Evolutionary conservation across 2,888 invertebrate genomes (phyloP), one percentile per base, ranked within the genome.

Genomic region (Nomada lathburiana): DNA sequence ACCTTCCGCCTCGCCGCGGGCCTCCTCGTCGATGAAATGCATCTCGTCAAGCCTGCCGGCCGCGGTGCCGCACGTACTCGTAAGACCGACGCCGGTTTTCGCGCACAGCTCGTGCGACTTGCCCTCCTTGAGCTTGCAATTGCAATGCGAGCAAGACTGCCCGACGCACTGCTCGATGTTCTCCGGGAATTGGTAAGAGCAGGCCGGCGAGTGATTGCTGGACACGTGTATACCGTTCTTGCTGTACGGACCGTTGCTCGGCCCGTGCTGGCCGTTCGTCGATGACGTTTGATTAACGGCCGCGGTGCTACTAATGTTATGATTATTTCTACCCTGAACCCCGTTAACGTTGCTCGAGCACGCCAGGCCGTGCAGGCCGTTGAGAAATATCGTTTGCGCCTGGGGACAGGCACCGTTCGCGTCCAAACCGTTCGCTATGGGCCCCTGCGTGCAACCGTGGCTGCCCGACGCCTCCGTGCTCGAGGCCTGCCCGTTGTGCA

Each of bases 21-120:
- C 93, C 89, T 96, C 96, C 88, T 97, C 97, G 87, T 97, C 97
- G 76, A 97, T 97, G 90, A 95, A 96, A 82, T 95, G 95, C 78
- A 96, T 94, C 77, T 96, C 96, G 50, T 96, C 96, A 50, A 94
- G 94, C 84, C 95, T 95, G 3, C 86, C 81, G 1, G 23, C 23
- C 76, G 88, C 87, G 0, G 88, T 18, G 16, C 52, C 55, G 13
- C 69, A 81, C 9, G 52, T 29, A 2, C 36, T 47, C 29, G 63
- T 88, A 20, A 83, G 83, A 60, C 81, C 87, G 1, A 85, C 73
- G 71, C 83, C 89, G 16, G 86, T 78, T 70, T 92, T 92, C 1
- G 87, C 89, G 47, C 86, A 90, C 47, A 88, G 87, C 0, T 89
- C 87, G 18, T 86, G 84, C 18, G 65, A 73, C 36, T 84, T 86